phyloP scores from a whole-genome alignment of 2,113 vertebrate species.

The Ascaphus truei region DNA sequence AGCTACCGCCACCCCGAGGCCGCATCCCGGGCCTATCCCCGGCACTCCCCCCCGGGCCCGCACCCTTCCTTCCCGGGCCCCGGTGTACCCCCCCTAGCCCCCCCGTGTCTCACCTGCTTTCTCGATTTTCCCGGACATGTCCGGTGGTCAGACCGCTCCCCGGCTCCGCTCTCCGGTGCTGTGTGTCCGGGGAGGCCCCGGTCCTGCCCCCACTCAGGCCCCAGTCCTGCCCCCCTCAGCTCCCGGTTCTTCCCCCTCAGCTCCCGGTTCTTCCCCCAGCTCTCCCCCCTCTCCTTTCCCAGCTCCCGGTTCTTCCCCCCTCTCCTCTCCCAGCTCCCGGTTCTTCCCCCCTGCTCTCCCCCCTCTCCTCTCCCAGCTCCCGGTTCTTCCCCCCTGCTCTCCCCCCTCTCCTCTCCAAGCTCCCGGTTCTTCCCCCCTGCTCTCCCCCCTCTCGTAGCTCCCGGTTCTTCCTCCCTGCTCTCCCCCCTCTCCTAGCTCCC shows the following conservation, averaged over 20 bases:
- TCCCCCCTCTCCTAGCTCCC: too few relatives aligned
- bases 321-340: too few relatives aligned
- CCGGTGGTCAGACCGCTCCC: constrained; percentile 48
- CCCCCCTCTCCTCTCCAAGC: too few relatives aligned
- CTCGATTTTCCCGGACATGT: constrained; percentile 66
- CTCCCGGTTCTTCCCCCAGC: too few relatives aligned
- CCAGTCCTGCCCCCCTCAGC: too few relatives aligned
- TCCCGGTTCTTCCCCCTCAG: background rate
- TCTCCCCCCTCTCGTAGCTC: rapidly evolving
- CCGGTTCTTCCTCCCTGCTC: rapidly evolving
- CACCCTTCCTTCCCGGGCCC: too few relatives aligned
- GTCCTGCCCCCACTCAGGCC: constrained; percentile 41
- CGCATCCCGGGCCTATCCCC: background rate
- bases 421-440: too few relatives aligned
- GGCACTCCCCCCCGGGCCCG: too few relatives aligned
- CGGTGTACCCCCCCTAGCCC: background rate
- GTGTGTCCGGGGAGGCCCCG: constrained; percentile 24
- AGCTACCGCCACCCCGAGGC: background rate
- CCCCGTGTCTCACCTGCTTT: constrained; percentile 57
- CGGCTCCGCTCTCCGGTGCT: constrained; percentile 31
- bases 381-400: too few relatives aligned
- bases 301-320: background rate
- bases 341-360: too few relatives aligned
- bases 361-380: too few relatives aligned
- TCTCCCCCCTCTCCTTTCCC: background rate